Evolutionary conservation across 2,113 vertebrate species (phyloP).

Genomic region (Colistium nudipinnis): DNA sequence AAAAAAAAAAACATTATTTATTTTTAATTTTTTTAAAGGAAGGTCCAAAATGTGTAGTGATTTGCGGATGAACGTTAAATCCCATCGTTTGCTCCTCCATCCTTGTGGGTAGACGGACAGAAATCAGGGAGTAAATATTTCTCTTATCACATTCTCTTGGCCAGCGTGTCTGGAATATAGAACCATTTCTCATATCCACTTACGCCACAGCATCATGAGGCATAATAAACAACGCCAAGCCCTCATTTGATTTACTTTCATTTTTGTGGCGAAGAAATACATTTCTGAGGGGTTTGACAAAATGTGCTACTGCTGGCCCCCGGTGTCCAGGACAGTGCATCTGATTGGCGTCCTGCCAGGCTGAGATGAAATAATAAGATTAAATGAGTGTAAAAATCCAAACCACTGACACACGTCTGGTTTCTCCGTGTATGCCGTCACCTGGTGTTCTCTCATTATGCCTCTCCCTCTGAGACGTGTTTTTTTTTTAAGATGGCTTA

Average conservation of each 20-base stretch:
- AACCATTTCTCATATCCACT: conserved; percentile 67
- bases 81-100: conserved; percentile 59
- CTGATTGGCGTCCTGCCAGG: conserved; percentile 52
- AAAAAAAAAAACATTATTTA: neutral
- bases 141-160: conserved; percentile 72
- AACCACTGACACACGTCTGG: conserved; percentile 34
- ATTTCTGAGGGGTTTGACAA: conserved; percentile 40
- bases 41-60: conserved; percentile 18
- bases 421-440: conserved; percentile 56
- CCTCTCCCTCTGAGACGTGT: conserved; percentile 15
- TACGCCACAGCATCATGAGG: conserved; percentile 57
- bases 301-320: conserved; percentile 20
- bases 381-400: conserved; percentile 58
- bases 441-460: conserved; percentile 36
- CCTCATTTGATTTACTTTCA: conserved; percentile 65
- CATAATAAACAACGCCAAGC: conserved; percentile 60
- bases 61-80: conserved; percentile 53
- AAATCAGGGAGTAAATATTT: conserved; percentile 71
- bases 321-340: conserved; percentile 12
- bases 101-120: conserved; percentile 58
- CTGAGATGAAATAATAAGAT: conserved; percentile 49
- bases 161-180: conserved; percentile 36
- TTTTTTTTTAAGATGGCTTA: conserved; percentile 51
- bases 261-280: conserved; percentile 40
- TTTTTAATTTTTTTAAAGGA: too few species aligned